Evolutionary conservation across 2,797 vertebrate genomes (phyloP), one percentile per base, ranked within the genome.

Genomic region (Threskiornis aethiopicus): DNA sequence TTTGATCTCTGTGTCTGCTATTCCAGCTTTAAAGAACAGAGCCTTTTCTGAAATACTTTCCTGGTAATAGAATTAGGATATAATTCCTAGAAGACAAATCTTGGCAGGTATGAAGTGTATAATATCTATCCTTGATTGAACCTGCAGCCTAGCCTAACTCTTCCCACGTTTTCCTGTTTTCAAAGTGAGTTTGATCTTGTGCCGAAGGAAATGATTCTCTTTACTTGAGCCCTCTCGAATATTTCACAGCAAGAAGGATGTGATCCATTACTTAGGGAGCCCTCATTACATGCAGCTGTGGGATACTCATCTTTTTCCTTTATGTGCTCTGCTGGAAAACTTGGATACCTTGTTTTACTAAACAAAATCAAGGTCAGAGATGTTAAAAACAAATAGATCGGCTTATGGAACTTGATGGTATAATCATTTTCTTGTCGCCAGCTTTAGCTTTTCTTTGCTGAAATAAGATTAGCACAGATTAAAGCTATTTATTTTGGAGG

Each of bases 371-470:
- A 97, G 97, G 96, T 96, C 96, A 96, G 86, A 47, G 75, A 91
- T 97, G 92, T 95, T 93, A 87, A 96, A 98, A 98, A 98, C 91
- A 92, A 96, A 98, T 97, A 96, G 97, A 95, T 93, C 90, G 91
- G 84, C 89, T 97, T 98, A 98, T 97, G 97, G 96, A 98, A 97
- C 96, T 95, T 96, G 97, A 98, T 98, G 95, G 97, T 94, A 96
- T 97, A 97, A 98, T 98, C 11, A 96, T 97, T 98, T 96, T 94
- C 89, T 89, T 90, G 93, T 97, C 11, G 1, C 96, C 66, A 94
- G 70, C 81, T 97, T 97, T 91, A 95, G 67, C 58, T 96, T 91
- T 96, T 94, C 78, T 93, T 94, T 95, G 75, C n/a, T 92, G 89
- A 96, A 97, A 96, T 96, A 97, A 95, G 65, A 95, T 97, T 97